A percentile compares a stretch with the other conserved stretches of the same genome.
Evolutionary conservation across 2,888 invertebrate species (phyloP).

Genomic region (Acronicta leporina): DNA sequence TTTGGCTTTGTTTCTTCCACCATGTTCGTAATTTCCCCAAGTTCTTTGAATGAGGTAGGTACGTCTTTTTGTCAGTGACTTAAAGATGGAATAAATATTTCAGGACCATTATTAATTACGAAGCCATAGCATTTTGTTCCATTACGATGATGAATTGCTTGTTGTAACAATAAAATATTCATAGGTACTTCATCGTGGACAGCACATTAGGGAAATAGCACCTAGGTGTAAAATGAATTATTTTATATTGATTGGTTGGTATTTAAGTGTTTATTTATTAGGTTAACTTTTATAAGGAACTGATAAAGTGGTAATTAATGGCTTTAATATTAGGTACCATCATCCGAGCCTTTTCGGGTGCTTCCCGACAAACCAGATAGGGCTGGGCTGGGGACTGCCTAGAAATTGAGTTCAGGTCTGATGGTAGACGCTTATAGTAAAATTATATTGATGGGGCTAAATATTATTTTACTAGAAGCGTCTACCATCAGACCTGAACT

Average conservation of each 20-base stretch:
- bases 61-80: slow-evolving; percentile 14
- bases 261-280: slow-evolving; percentile 4
- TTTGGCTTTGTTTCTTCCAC: slow-evolving; percentile 17
- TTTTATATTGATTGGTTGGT: slow-evolving; percentile 2
- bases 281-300: too few relatives aligned
- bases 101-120: neutral
- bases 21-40: slow-evolving; percentile 20
- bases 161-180: slow-evolving; percentile 42
- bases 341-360: too few relatives aligned
- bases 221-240: slow-evolving; percentile 10
- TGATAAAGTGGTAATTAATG: too few relatives aligned
- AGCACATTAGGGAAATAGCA: slow-evolving; percentile 18
- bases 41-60: neutral
- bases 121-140: slow-evolving; percentile 29
- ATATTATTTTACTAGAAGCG: too few relatives aligned
- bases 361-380: too few relatives aligned
- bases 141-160: slow-evolving; percentile 52
- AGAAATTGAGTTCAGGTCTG: too few relatives aligned
- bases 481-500: too few relatives aligned
- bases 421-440: too few relatives aligned
- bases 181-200: slow-evolving; percentile 8
- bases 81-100: slow-evolving; percentile 11
- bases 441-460: too few relatives aligned
- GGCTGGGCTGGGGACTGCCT: too few relatives aligned
- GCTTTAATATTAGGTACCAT: too few relatives aligned